These are phyloP conservation scores for Nymphicus hollandicus DNA, from an alignment of 2,113 vertebrate species.

Conservation along the genomic window DNA sequence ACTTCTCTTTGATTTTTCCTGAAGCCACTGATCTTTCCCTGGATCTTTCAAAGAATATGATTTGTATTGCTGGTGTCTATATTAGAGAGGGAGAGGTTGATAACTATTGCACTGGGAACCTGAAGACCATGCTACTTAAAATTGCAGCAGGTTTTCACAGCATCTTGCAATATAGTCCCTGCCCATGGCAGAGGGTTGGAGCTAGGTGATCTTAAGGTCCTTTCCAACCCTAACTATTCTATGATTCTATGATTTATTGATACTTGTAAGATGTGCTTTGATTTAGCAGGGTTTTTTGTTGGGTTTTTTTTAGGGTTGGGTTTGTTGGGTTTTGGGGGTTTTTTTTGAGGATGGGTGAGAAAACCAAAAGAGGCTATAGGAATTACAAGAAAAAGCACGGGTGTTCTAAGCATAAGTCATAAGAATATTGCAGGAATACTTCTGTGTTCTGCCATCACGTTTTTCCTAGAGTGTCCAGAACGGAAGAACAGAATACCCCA, in stretches of 20 bases:
- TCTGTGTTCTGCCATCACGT: neutral
- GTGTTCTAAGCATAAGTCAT: neutral
- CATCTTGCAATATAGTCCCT: neutral
- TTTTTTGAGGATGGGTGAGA: neutral
- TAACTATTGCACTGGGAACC: neutral
- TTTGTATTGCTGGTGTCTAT: neutral
- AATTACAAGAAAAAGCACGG: neutral
- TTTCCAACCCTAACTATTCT: neutral
- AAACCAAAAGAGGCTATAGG: neutral
- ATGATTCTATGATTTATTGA: neutral
- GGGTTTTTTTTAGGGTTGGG: neutral
- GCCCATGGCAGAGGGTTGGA: neutral
- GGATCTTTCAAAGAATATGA: neutral
- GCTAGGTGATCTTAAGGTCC: neutral
- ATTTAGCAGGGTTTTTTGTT: neutral
- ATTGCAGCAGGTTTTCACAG: neutral
- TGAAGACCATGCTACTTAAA: neutral
- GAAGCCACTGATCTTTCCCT: slow-evolving; percentile 1
- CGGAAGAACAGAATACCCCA: neutral
- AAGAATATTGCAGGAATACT: neutral
- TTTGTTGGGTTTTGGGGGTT: neutral
- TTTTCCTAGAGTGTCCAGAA: neutral
- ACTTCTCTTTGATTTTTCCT: neutral
- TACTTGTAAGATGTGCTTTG: neutral
- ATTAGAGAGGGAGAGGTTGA: neutral